phyloP scores from a whole-genome alignment of 1,140 invertebrate genomes.

The Lasioglossum baleicum region DNA sequence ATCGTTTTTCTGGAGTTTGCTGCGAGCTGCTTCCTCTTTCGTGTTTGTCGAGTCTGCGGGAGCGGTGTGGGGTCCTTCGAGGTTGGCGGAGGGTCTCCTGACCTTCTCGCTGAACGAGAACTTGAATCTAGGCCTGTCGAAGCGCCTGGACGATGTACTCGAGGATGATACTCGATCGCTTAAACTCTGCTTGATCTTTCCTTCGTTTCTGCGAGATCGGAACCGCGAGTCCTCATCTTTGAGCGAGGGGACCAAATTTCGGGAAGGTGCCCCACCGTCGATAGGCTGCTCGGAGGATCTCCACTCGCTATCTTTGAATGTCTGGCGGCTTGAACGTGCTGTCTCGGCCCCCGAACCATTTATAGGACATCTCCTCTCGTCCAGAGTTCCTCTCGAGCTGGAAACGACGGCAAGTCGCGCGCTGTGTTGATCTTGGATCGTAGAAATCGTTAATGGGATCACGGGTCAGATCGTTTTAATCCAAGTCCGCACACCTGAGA shows the following conservation, averaged over 20 bases:
- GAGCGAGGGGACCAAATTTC: not conserved
- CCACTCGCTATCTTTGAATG: constrained; percentile 69
- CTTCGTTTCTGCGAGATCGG: not conserved
- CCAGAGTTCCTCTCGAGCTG: constrained; percentile 59
- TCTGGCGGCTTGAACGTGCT: constrained; percentile 71
- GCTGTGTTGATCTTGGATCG: constrained; percentile 8
- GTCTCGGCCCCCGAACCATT: constrained; percentile 57
- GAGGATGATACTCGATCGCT: constrained; percentile 25
- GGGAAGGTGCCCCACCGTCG: not conserved
- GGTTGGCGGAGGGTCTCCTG: not conserved
- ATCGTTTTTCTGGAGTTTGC: constrained; percentile 38
- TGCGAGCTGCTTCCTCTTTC: not conserved
- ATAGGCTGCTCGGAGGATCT: not conserved
- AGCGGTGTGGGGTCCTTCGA: not conserved
- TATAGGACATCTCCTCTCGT: constrained; percentile 70
- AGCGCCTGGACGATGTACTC: not conserved
- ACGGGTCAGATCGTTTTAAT: constrained; percentile 6
- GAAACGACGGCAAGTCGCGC: not conserved
- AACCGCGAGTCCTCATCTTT: constrained; percentile 34
- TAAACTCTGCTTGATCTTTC: constrained; percentile 24
- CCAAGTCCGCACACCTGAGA: not conserved
- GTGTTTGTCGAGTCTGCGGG: not conserved
- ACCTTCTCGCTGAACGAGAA: constrained; percentile 17
- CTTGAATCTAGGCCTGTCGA: constrained; percentile 12
- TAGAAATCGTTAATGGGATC: not conserved